Base-by-base conservation (phyloP, 2,797 vertebrate species). In the Chiloscyllium punctatum region DNA sequence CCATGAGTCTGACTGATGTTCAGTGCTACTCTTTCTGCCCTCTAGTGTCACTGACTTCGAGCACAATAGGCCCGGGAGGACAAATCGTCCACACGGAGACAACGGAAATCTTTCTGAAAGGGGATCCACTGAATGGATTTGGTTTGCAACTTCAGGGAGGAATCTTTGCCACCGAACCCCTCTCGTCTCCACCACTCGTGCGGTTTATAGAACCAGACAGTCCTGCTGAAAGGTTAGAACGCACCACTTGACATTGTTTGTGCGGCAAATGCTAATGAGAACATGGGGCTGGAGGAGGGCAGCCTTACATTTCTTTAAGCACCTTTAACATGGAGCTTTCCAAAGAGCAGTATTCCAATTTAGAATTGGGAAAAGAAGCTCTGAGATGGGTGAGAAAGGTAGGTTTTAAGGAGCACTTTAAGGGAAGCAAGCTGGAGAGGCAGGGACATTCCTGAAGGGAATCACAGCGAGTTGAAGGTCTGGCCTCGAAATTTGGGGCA, bases 141-240 rank as follows among this genome's bases (percentile, higher is more conserved):
- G 99, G 99, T 72, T 98, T 99, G n/a, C 99, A 99, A 97, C 98
- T 99, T 71, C 99, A 99, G 96, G 99, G 99, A 71, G 99, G 99
- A 90, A 99, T 99, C 97, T 99, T 99, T 69, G 98, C 99, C 96
- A 99, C 99, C 0, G 99, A 99, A 97, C 99, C 98, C 0, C 97
- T 99, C 95, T 99, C 98, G 1, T 98, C 98, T 0, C 99, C 99
- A 0, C 99, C 99, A 0, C 98, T 99, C 5, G 98, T 99, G 96
- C 97, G 98, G 84, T 99, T 99, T 97, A 99, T 99, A 25, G 99
- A 99, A 96, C 99, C 99, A 0, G 99, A 99, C 98, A 99, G 99
- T 97, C 98, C 99, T 0, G 99, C 99, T 13, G 99, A 99, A 97
- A 99, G 98, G 99, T 99, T 97, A 98, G 98, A 84, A 79, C 42